Evolutionary conservation across 2,888 invertebrate species (phyloP).

Genomic region (Drosophila infuscata): DNA sequence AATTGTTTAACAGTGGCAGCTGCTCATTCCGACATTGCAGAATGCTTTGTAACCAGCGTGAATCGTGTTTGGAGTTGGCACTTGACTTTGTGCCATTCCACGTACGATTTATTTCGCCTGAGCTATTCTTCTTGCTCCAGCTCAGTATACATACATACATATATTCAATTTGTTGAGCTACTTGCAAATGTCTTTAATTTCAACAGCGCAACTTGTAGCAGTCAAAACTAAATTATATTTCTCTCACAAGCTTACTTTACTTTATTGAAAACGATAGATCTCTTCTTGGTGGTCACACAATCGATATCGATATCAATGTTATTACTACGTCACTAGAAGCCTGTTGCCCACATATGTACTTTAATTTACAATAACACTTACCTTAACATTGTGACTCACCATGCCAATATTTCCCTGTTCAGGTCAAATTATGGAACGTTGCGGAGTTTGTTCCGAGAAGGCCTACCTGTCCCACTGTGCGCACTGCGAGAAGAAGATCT

Average conservation of each 20-base stretch:
- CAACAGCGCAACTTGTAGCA: neutral
- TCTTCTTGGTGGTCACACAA: neutral
- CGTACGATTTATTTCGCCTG: neutral
- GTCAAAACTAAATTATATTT: neutral
- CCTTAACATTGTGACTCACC: neutral
- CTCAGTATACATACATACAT: too few species aligned
- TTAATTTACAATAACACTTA: neutral
- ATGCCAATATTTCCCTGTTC: neutral
- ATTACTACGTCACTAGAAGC: neutral
- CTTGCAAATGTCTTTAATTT: neutral
- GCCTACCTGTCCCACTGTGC: constrained; percentile 94
- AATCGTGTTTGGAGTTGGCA: constrained; percentile 25
- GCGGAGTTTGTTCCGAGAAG: constrained; percentile 97
- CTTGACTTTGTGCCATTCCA: neutral
- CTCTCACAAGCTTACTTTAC: neutral
- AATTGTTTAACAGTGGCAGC: constrained; percentile 21
- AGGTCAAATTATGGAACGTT: constrained; percentile 95
- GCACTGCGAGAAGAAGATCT: constrained; percentile 99
- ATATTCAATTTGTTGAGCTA: neutral
- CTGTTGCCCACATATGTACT: neutral
- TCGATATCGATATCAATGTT: neutral
- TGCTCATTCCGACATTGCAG: constrained; percentile 9
- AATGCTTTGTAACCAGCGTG: constrained; percentile 8
- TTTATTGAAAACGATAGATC: neutral
- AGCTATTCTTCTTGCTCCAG: neutral